phyloP scores from a whole-genome alignment of 2,113 vertebrate genomes.

The Chaetorhynchus papuensis region DNA sequence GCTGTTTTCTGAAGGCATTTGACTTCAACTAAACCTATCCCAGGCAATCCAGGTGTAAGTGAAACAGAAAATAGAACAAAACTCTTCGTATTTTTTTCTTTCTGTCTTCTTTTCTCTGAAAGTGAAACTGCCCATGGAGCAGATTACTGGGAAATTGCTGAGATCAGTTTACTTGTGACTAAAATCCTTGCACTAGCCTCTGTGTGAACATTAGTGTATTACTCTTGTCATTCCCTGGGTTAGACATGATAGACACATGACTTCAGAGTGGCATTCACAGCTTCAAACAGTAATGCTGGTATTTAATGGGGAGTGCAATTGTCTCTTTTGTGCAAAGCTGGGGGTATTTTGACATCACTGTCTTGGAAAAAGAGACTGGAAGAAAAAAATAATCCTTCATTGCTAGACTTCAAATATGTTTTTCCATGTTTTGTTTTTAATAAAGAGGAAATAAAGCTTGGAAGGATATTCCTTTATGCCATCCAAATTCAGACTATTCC shows the following conservation, averaged over 20 bases:
- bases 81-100: neutral
- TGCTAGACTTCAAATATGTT: neutral
- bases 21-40: neutral
- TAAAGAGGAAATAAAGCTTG: neutral
- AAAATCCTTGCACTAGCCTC: neutral
- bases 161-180: neutral
- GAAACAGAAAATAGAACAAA: neutral
- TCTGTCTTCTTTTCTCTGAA: neutral
- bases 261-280: neutral
- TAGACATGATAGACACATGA: neutral
- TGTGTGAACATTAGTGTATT: neutral
- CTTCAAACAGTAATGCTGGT: neutral
- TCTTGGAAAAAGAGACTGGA: neutral
- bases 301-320: neutral
- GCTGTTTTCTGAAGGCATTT: neutral
- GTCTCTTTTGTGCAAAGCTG: neutral
- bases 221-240: neutral
- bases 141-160: neutral
- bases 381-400: neutral
- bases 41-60: neutral
- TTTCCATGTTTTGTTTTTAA: constrained; percentile 6
- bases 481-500: neutral
- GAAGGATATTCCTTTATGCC: neutral
- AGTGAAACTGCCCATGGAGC: neutral
- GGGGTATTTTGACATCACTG: neutral